Base-by-base conservation (phyloP, 2,113 vertebrate genomes). In the Polypterus bichir region DNA sequence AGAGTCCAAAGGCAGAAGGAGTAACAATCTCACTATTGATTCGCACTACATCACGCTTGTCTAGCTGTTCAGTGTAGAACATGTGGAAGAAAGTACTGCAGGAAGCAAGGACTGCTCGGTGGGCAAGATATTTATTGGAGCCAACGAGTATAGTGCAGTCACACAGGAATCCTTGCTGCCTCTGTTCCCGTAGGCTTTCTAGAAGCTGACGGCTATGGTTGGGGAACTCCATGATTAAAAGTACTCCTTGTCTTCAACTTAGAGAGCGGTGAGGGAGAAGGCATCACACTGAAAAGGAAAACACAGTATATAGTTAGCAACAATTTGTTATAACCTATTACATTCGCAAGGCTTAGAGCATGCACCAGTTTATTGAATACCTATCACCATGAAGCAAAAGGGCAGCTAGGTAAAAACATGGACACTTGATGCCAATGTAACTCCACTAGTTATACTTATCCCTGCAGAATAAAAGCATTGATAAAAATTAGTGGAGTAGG, bases 51-150 rank as follows among this genome's bases (percentile, higher is more conserved):
- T 85, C 76, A 3, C 72, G 65, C 48, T 79, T 86, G 52, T 83
- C 84, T 59, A 83, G 72, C 51, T 87, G 81, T 59, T 96, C 94
- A 2, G 90, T 89, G 77, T 92, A 97, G 67, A 92, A 94, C 79
- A 96, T 92, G 79, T 93, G 91, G 76, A 97, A 97, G 74, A 94
- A 97, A 0, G 94, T 86, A 6, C 91, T 93, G 77, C 89, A 96
- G 68, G 93, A 91, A 5, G 93, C 92, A 72, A 97, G 78, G 4
- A 97, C 89, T 0, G 91, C 91, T 1, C 91, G 84, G 67, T 97
- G 94, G 27, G 94, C 92, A 59, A 89, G 71, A 76, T 96, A 97
- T 6, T 79, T 84, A 4, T 84, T 78, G 46, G 82, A 77, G 61
- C 93, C 92, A 63, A 97, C 92, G 68, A 87, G 74, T 48, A 97